A percentile compares a stretch with the other conserved stretches of the same genome.
phyloP scores from a whole-genome alignment of 2,888 invertebrate species.

The Belgica antarctica region DNA sequence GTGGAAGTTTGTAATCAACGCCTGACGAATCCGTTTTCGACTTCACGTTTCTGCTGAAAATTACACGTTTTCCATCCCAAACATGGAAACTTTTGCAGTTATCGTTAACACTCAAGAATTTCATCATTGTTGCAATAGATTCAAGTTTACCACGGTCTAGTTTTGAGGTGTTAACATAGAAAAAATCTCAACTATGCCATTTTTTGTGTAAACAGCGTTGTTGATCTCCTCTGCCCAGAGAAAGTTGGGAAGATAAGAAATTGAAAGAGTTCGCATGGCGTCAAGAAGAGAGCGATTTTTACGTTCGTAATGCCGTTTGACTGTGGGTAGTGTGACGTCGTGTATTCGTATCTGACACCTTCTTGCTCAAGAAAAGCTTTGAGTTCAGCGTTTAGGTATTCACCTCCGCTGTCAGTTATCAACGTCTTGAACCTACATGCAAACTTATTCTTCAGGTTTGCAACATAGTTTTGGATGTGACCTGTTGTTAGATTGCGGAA shows the following conservation, averaged over 20 bases:
- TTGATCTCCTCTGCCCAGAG: slow-evolving; percentile 49
- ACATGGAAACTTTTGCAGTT: not conserved
- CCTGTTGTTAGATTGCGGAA: slow-evolving; percentile 14
- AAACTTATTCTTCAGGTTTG: slow-evolving; percentile 46
- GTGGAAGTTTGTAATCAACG: not conserved
- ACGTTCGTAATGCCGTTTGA: slow-evolving; percentile 48
- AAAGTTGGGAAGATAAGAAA: slow-evolving; percentile 46
- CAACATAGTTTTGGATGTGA: slow-evolving; percentile 47
- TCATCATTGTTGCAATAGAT: slow-evolving; percentile 21
- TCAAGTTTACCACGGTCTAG: slow-evolving; percentile 35
- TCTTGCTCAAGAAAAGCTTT: slow-evolving; percentile 46
- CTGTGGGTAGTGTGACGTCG: slow-evolving; percentile 47
- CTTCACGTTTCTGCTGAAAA: no score
- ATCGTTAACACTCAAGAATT: slow-evolving; percentile 5
- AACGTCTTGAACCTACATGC: slow-evolving; percentile 46
- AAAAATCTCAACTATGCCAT: slow-evolving; percentile 39
- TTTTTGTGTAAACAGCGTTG: slow-evolving; percentile 47
- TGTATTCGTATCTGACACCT: slow-evolving; percentile 47
- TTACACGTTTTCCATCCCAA: no score
- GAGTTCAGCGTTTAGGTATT: slow-evolving; percentile 47
- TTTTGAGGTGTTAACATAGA: slow-evolving; percentile 21
- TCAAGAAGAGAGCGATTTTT: slow-evolving; percentile 47
- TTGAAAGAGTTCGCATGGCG: slow-evolving; percentile 47
- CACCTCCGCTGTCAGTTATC: slow-evolving; percentile 48
- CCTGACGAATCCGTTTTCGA: no score